phyloP scores from a whole-genome alignment of 1,140 invertebrate species.

The Semibalanus balanoides region DNA sequence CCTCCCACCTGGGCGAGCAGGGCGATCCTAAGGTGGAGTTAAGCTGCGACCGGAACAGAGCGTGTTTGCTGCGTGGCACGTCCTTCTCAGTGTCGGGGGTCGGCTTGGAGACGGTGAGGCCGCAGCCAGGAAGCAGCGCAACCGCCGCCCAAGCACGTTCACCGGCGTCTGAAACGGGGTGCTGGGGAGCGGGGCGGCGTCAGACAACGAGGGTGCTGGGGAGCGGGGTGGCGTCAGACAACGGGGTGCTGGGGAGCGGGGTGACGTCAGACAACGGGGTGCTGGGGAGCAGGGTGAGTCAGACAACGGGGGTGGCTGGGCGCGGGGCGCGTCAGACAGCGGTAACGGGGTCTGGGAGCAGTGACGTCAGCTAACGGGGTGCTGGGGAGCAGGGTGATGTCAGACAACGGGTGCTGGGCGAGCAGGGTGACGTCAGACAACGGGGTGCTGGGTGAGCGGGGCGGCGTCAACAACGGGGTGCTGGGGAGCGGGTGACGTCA shows the following conservation, averaged over 20 bases:
- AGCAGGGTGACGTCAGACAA: too few species aligned
- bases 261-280: background rate
- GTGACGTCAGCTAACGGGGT: too few species aligned
- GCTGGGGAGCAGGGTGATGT: background rate
- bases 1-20: background rate
- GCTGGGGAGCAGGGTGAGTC: too few species aligned
- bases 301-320: too few species aligned
- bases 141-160: background rate
- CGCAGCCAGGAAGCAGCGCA: background rate
- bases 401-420: too few species aligned
- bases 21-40: background rate
- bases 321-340: too few species aligned
- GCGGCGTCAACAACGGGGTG: background rate
- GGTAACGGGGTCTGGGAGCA: too few species aligned
- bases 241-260: background rate
- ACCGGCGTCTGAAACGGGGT: background rate
- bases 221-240: background rate
- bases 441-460: too few species aligned
- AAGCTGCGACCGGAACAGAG: background rate
- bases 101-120: background rate
- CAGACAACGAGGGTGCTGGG: too few species aligned
- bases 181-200: background rate
- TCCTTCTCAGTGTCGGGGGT: background rate
- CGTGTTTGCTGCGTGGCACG: background rate
- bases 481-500: too few species aligned